A percentile compares a stretch with the other conserved stretches of the same genome.
Evolutionary conservation across 2,113 vertebrate genomes (phyloP).

Genomic region (Fregata magnificens): DNA sequence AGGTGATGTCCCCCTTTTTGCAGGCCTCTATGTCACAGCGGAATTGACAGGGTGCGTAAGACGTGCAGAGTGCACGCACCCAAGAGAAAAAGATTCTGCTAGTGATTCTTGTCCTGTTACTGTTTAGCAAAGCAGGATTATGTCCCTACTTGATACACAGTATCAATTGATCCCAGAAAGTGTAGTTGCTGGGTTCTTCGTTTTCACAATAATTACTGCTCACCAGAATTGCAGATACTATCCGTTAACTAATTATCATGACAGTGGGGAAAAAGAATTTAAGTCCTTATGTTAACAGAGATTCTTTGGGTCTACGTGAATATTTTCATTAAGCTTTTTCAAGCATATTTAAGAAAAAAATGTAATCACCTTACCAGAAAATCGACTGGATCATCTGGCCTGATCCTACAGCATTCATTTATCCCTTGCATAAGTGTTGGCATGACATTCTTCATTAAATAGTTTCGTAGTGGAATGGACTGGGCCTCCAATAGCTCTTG

Average conservation of each 20-base stretch:
- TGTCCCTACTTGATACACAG: not conserved
- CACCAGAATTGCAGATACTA: not conserved
- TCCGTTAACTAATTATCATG: not conserved
- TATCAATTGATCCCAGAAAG: not conserved
- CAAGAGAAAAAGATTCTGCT: not conserved
- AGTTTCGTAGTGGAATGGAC: constrained; percentile 80
- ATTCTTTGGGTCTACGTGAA: not conserved
- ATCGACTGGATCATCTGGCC: constrained; percentile 86
- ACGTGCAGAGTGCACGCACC: accelerated
- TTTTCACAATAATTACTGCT: not conserved
- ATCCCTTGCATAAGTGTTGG: constrained; percentile 87
- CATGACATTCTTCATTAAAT: constrained; percentile 87
- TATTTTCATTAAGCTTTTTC: not conserved
- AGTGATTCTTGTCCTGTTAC: not conserved
- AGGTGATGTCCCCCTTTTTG: not conserved
- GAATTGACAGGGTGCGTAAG: not conserved
- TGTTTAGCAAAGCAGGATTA: not conserved
- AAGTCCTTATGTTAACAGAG: not conserved
- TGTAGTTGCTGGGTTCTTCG: too few relatives aligned
- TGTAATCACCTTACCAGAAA: constrained; percentile 83
- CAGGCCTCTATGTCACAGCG: not conserved
- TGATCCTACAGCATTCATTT: constrained; percentile 80
- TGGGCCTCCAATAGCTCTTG: constrained; percentile 79
- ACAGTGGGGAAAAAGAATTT: not conserved
- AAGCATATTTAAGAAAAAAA: not conserved